A percentile compares a stretch with the other conserved stretches of the same genome.
Conservation (phyloP, 2,888 invertebrate species). For the Caenorhabditis sp. region DNA sequence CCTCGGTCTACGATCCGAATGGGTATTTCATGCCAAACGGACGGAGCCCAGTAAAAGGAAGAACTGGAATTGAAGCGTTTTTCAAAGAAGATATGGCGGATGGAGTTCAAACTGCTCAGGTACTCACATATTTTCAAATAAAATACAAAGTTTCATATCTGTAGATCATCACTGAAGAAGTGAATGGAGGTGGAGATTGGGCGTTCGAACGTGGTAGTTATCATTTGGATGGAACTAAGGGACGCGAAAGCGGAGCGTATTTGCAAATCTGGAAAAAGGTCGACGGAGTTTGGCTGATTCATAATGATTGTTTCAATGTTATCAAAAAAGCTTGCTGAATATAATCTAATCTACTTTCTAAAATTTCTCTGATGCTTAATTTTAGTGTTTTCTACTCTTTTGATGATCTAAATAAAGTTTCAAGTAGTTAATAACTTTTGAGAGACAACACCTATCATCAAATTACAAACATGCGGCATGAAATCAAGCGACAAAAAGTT, state of each 20-base stretch:
- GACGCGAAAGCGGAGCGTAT: conserved; percentile 69
- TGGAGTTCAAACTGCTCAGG: conserved; percentile 68
- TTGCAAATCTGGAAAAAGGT: conserved; percentile 67
- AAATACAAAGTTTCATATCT: conserved; percentile 5
- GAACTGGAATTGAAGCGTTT: conserved; percentile 68
- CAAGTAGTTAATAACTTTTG: too few species aligned
- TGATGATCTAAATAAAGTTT: too few species aligned
- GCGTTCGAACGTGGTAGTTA: conserved; percentile 71
- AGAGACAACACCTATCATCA: too few species aligned
- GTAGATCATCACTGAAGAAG: conserved; percentile 70
- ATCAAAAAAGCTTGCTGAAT: conserved; percentile 64
- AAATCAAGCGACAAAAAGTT: too few species aligned
- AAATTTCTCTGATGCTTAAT: neutral
- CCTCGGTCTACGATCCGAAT: conserved; percentile 67
- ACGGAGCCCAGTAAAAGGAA: conserved; percentile 66
- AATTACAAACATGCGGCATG: too few species aligned
- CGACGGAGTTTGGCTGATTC: conserved; percentile 69
- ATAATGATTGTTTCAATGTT: conserved; percentile 71
- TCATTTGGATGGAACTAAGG: conserved; percentile 68
- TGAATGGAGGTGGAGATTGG: conserved; percentile 70
- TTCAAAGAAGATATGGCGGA: conserved; percentile 71
- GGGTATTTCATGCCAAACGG: conserved; percentile 71
- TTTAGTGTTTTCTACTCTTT: neutral
- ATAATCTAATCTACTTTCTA: neutral
- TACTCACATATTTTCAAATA: conserved; percentile 4